Evolutionary conservation across 1,140 invertebrate genomes (phyloP).

Genomic region (Drosophila equinoxialis): DNA sequence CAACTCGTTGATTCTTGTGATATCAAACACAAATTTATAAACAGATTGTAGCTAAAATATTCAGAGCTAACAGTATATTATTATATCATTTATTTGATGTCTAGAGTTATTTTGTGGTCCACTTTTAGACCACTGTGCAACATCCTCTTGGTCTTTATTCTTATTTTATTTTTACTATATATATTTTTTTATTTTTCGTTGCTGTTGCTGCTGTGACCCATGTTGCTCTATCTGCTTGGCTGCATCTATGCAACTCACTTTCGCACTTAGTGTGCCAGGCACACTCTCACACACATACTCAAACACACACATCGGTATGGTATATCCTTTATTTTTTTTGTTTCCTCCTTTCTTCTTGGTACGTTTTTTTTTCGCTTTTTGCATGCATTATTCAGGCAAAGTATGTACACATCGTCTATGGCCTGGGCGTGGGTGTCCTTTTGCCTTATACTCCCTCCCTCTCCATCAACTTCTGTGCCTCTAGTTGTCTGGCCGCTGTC

Average conservation of each 20-base stretch:
- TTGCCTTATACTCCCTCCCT: neutral
- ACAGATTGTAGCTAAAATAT: no score
- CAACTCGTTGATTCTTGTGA: no score
- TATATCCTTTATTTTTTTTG: slow-evolving; percentile 44
- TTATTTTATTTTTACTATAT: slow-evolving; percentile 22
- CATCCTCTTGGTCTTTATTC: slow-evolving; percentile 6
- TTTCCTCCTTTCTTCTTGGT: slow-evolving; percentile 26
- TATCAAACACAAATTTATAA: no score
- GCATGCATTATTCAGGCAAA: slow-evolving; percentile 73
- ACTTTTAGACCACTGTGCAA: neutral
- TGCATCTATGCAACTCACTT: slow-evolving; percentile 80
- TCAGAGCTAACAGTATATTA: neutral
- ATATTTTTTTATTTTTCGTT: slow-evolving; percentile 15
- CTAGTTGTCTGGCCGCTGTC: slow-evolving; percentile 65
- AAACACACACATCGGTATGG: slow-evolving; percentile 27
- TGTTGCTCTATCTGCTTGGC: slow-evolving; percentile 76
- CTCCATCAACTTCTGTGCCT: neutral
- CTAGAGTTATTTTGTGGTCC: neutral
- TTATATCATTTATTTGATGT: neutral
- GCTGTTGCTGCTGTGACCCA: slow-evolving; percentile 58
- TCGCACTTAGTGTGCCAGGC: slow-evolving; percentile 63
- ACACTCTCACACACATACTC: slow-evolving; percentile 19
- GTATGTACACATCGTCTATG: slow-evolving; percentile 28
- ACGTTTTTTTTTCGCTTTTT: slow-evolving; percentile 42
- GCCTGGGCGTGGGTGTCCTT: slow-evolving; percentile 41